phyloP scores from a whole-genome alignment of 2,113 vertebrate species.

The Penelope pileata region DNA sequence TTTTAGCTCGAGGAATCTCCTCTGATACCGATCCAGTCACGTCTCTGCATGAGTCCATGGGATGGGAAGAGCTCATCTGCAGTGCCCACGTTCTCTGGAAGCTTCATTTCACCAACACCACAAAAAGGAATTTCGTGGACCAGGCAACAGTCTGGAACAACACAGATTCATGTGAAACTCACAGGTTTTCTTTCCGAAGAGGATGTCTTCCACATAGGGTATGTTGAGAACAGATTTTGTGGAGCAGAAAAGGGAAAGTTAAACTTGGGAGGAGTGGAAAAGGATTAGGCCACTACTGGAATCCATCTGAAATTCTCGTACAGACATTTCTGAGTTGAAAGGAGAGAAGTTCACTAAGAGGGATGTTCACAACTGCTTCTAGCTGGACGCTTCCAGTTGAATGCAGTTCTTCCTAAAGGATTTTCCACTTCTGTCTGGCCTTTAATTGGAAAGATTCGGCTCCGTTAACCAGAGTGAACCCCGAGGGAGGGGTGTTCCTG shows the following conservation, averaged over 20 bases:
- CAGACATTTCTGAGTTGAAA: not conserved
- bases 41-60: not conserved
- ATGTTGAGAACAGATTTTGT: not conserved
- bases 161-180: not conserved
- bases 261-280: not conserved
- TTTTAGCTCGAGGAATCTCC: not conserved
- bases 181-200: not conserved
- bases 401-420: not conserved
- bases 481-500: not conserved
- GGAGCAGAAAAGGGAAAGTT: not conserved
- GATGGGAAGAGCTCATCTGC: not conserved
- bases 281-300: not conserved
- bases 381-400: not conserved
- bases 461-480: not conserved
- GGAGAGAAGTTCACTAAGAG: not conserved
- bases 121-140: not conserved
- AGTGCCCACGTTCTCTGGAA: not conserved
- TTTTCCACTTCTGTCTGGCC: not conserved
- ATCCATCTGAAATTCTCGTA: not conserved
- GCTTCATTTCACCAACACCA: not conserved
- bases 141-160: not conserved
- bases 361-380: not conserved
- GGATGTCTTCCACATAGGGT: not conserved
- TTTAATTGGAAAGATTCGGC: conserved; percentile 2
- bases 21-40: not conserved